Percentiles rank a stretch among this genome's conserved stretches.
phyloP scores from a whole-genome alignment of 37 sponge, comb jelly and placozoan genomes.

The Beroe forskalii region DNA sequence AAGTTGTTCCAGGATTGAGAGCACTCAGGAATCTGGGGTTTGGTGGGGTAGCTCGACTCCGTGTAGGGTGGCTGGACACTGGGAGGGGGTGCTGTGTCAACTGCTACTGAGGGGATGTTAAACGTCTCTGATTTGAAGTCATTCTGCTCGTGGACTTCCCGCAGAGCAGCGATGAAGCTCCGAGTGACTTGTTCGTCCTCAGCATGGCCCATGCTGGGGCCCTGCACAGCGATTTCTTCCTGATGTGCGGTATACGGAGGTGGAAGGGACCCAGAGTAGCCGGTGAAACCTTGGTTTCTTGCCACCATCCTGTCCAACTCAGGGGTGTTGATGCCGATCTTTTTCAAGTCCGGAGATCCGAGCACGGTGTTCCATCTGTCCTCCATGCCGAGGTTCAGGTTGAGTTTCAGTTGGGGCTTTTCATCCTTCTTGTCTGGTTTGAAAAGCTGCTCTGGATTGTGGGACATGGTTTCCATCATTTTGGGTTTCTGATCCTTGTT shows the following conservation, averaged over 20 bases:
- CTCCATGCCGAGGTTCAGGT: conserved; percentile 41
- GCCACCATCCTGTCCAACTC: conserved; percentile 40
- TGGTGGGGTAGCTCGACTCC: not conserved
- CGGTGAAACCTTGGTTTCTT: not conserved
- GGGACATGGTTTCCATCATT: conserved; percentile 64
- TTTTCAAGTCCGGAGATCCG: conserved; percentile 37
- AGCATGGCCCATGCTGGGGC: not conserved
- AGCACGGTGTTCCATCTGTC: conserved; percentile 44
- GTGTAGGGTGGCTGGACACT: not conserved
- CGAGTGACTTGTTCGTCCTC: not conserved
- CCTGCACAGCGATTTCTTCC: conserved; percentile 18
- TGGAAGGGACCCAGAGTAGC: not conserved
- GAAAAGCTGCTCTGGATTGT: conserved; percentile 53
- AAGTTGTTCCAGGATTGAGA: not conserved
- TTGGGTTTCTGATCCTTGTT: conserved; percentile 3
- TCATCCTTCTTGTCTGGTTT: conserved; percentile 59
- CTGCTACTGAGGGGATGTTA: conserved; percentile 10
- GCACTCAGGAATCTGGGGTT: conserved; percentile 44
- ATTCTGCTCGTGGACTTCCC: conserved; percentile 41
- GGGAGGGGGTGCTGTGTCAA: not conserved
- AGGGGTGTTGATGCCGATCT: conserved; percentile 57
- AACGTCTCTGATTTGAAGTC: conserved; percentile 63
- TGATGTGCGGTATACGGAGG: not conserved
- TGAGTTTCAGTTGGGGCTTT: conserved; percentile 59
- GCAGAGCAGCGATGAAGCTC: conserved; percentile 49